Evolutionary conservation across 2,888 invertebrate species (phyloP), one percentile per base, ranked within the genome.

Genomic region (Eupithecia inturbata): DNA sequence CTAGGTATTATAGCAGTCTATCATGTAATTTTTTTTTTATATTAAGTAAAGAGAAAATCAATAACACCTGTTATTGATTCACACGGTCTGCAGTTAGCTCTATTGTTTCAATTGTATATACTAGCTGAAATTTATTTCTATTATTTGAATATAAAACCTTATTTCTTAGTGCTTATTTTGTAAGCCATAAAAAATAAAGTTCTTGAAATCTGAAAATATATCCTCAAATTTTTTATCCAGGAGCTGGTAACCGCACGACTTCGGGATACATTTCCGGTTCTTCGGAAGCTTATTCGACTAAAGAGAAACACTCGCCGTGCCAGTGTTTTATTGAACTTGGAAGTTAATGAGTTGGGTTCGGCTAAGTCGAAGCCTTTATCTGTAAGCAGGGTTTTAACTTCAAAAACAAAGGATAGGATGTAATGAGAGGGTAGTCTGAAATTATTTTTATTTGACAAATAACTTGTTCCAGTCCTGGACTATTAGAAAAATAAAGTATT

Each of bases 281-380:
- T 76, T 68, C 71, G 68, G 41, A 70, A 76, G 73, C 75, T 76
- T 68, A 73, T 76, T 76, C 76, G 70, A 66, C 71, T 73, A 73
- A 76, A 76, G 73, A 71, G 73, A 71, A 76, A 76, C 73, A 76
- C 68, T 71, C 73, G 68, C 68, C 60, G 66, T 73, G 22, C 36
- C 26, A 71, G 73, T 71, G 73, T 76, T 76, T 76, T 76, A 76
- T 76, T 73, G 76, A 73, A 72, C 70, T 73, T 76, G 62, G 76
- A 73, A 73, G 76, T 73, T 76, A 76, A 76, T 76, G 76, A 76
- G 73, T 68, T 71, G 62, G 76, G 73, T 76, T 73, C 62, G 71
- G 73, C 71, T 73, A 68, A 73, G 68, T 49, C 67, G 62, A 66
- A 74, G 63, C 72, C 70, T 72, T 72, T 66, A 31, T 71, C 33